Conservation (phyloP, 1,140 invertebrate species). For the Drosophila saltans region DNA sequence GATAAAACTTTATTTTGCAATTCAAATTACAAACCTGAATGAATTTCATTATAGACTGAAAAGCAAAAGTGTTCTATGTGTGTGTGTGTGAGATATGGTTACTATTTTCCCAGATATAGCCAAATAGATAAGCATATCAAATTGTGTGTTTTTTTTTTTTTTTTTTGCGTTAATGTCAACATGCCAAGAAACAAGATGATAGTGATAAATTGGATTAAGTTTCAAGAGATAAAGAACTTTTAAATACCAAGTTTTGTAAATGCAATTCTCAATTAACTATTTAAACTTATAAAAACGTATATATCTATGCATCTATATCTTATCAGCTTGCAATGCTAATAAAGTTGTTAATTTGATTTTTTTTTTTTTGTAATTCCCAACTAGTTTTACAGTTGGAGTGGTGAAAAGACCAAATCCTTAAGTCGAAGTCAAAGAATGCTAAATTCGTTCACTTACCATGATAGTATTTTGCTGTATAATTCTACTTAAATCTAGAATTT, state of each 20-base stretch:
- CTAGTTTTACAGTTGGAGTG: no score
- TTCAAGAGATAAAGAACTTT: background rate
- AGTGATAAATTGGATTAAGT: conserved; percentile 7
- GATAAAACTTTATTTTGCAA: conserved; percentile 67
- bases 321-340: no score
- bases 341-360: no score
- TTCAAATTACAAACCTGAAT: conserved; percentile 59
- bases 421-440: no score
- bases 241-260: background rate
- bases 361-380: no score
- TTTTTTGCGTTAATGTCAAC: conserved; percentile 46
- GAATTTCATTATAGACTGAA: conserved; percentile 30
- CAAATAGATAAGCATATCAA: conserved; percentile 48
- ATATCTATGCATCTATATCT: no score
- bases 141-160: conserved; percentile 10
- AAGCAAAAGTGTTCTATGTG: conserved; percentile 30
- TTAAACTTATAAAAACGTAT: background rate
- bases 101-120: conserved; percentile 23
- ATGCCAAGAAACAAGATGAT: background rate
- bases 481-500: no score
- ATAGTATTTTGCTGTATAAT: no score
- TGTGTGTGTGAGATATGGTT: conserved; percentile 16
- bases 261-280: background rate
- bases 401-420: no score
- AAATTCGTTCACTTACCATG: no score